Evolutionary conservation across 2,113 vertebrate genomes (phyloP).

Genomic region (Hystrix brachyura): DNA sequence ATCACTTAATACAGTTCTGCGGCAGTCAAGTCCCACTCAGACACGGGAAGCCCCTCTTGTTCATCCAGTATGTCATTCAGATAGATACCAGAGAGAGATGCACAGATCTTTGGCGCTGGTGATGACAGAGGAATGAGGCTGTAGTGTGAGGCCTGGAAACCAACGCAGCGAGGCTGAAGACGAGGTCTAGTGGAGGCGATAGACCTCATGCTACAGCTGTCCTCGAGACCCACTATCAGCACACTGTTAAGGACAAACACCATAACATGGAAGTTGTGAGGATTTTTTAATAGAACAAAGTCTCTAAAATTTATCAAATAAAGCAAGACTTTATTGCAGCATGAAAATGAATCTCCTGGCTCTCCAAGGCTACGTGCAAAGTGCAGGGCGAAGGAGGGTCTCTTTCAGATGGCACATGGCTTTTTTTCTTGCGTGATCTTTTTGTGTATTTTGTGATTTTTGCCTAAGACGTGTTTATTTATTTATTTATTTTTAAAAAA

Average conservation of each 20-base stretch:
- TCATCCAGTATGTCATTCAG: slow-evolving; percentile 66
- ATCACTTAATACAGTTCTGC: slow-evolving; percentile 63
- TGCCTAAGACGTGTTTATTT: background rate
- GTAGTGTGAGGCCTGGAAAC: background rate
- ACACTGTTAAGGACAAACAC: background rate
- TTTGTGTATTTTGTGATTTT: slow-evolving; percentile 32
- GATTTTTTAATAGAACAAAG: slow-evolving; percentile 27
- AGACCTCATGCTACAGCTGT: no score
- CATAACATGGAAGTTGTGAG: background rate
- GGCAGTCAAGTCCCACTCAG: slow-evolving; percentile 55
- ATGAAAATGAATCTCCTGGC: background rate
- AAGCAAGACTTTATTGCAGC: background rate
- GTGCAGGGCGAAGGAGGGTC: background rate
- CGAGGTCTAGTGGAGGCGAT: background rate
- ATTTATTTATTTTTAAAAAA: background rate
- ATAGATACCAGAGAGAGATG: slow-evolving; percentile 57
- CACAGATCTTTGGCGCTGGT: background rate
- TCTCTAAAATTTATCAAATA: slow-evolving; percentile 13
- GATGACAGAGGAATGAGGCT: background rate
- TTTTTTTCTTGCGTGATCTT: background rate
- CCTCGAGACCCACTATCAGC: background rate
- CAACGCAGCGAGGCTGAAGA: background rate
- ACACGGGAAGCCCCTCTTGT: slow-evolving; percentile 55
- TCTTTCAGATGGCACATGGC: background rate
- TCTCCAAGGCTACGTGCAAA: background rate